phyloP scores from a whole-genome alignment of 2,888 invertebrate genomes.

The Dastarcus helophoroides region DNA sequence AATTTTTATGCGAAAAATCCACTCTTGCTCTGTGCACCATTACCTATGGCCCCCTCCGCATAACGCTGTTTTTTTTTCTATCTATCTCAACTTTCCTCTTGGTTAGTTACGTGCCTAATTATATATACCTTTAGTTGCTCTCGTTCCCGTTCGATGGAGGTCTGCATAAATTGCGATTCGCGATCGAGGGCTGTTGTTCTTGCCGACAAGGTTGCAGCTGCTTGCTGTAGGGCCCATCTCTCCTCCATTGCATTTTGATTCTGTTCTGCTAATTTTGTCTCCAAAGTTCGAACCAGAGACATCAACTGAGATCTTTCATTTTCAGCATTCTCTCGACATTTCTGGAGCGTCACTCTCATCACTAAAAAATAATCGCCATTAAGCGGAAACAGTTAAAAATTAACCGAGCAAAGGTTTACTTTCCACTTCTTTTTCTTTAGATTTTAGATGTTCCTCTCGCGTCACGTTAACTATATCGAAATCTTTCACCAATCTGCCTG shows the following conservation, averaged over 20 bases:
- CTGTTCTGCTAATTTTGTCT: slow-evolving; percentile 48
- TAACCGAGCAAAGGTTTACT: too few species aligned
- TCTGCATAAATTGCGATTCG: slow-evolving; percentile 47
- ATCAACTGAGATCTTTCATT: slow-evolving; percentile 44
- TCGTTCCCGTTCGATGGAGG: slow-evolving; percentile 45
- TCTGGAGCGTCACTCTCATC: slow-evolving; percentile 45
- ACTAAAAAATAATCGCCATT: too few species aligned
- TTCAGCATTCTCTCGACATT: slow-evolving; percentile 45
- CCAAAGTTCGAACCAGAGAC: slow-evolving; percentile 43
- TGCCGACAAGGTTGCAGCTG: slow-evolving; percentile 47
- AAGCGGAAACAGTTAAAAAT: slow-evolving; percentile 2
- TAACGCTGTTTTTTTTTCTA: too few species aligned
- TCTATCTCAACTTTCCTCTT: too few species aligned
- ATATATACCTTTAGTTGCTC: slow-evolving; percentile 45
- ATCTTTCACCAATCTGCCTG: slow-evolving; percentile 39
- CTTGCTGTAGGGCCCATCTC: slow-evolving; percentile 43
- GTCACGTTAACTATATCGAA: slow-evolving; percentile 37
- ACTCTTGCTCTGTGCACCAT: too few species aligned
- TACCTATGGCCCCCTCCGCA: too few species aligned
- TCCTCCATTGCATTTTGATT: slow-evolving; percentile 37
- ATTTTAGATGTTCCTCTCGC: slow-evolving; percentile 40
- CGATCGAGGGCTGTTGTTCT: slow-evolving; percentile 49
- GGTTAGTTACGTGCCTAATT: too few species aligned
- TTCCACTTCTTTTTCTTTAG: slow-evolving; percentile 45
- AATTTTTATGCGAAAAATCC: too few species aligned